Evolutionary conservation across 2,113 vertebrate genomes (phyloP), one percentile per base, ranked within the genome.

Genomic region (Larimichthys crocea): DNA sequence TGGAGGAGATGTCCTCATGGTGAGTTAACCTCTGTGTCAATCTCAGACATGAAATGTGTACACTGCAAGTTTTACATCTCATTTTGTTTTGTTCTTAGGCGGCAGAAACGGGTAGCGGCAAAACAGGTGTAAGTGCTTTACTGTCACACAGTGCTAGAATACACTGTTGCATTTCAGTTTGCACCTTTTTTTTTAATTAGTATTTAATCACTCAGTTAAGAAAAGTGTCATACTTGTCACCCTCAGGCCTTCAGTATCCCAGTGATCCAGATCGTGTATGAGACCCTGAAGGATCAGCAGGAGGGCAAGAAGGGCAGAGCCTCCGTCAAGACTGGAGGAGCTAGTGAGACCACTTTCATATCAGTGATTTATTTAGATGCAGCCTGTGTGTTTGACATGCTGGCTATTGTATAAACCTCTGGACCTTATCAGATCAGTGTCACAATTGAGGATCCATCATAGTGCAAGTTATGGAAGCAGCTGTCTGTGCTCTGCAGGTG

Each of bases 1-100:
- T 87, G 98, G 98, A 80, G 98, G 98, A 53, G 98, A 99, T 80
- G 98, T 99, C 0, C 97, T 99, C 0, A 99, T 99, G 98, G 98
- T 99, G 91, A 50, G 91, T 72, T 22, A 19, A 1, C 3, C 4
- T 42, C 29, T 61, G 2, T 22, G 24, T 11, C 9, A 14, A 26
- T 60, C 14, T 15, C 5, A 9, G 2, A 42, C 16, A 64, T 3
- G 19, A 26, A 20, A 19, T 31, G 6, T 75, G 0, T 10, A 29
- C 6, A 6, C 6, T 62, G 15, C 5, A 22, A 15, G 4, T 42
- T 24, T 74, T 17, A 63, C 10, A 55, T 22, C 0, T 52, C 4
- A n/a, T 57, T 52, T 29, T 50, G 2, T 5, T 57, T 50, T 40
- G 2, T 63, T 55, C 40, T 67, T 15, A 99, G 98, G 98, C 98